These are phyloP conservation scores for Archegozetes longisetosus DNA, from an alignment of 1,140 invertebrate species.

Conservation along the genomic window DNA sequence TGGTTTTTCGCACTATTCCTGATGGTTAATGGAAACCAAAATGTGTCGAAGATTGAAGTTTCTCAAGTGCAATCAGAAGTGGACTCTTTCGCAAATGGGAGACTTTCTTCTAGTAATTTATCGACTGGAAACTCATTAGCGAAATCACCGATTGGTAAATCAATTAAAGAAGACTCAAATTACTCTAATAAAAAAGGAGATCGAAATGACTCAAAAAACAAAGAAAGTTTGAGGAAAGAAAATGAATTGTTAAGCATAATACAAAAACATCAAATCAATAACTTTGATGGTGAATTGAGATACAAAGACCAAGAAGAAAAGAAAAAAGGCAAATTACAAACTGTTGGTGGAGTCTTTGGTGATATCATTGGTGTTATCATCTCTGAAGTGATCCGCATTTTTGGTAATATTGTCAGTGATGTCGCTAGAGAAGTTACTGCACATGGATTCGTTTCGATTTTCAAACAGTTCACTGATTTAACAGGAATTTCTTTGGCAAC, in stretches of 20 bases:
- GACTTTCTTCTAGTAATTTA: no score
- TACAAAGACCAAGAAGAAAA: neutral
- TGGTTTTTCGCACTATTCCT: no score
- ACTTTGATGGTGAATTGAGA: neutral
- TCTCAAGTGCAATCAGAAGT: no score
- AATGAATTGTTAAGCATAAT: neutral
- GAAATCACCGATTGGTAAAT: neutral
- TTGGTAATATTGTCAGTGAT: slow-evolving; percentile 10
- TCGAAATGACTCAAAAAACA: neutral
- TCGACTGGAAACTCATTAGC: no score
- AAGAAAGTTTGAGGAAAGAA: neutral
- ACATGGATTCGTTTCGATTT: slow-evolving; percentile 13
- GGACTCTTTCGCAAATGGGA: no score
- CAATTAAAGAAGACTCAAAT: neutral
- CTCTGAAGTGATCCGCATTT: slow-evolving; percentile 8
- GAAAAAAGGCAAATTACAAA: slow-evolving; percentile 12
- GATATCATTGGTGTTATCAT: slow-evolving; percentile 11
- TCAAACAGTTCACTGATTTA: slow-evolving; percentile 12
- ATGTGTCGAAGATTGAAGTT: no score
- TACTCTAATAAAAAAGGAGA: neutral
- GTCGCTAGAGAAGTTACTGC: slow-evolving; percentile 11
- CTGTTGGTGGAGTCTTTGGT: slow-evolving; percentile 9
- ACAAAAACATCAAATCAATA: neutral
- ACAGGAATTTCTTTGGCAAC: slow-evolving; percentile 4
- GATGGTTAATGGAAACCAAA: no score